phyloP scores from a whole-genome alignment of 2,113 vertebrate genomes.

The Cnemophilus loriae region DNA sequence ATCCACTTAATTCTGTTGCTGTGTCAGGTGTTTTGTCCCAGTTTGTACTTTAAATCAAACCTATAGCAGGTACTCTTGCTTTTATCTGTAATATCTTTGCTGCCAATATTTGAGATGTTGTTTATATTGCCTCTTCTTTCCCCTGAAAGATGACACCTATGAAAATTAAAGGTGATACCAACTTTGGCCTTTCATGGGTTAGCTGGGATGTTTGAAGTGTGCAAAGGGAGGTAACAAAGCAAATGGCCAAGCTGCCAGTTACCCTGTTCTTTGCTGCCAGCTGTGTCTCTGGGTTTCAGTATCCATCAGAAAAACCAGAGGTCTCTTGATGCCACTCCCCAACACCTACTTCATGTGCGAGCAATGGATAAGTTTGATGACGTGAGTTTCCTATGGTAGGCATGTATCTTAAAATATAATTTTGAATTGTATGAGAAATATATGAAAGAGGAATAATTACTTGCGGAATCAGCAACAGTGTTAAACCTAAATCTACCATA shows the following conservation, averaged over 20 bases:
- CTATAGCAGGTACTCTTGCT: background rate
- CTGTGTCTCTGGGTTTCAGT: background rate
- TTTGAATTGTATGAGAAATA: background rate
- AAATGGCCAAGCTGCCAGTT: background rate
- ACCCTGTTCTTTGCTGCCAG: background rate
- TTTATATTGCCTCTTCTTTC: background rate
- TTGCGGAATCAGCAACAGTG: background rate
- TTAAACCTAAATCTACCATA: background rate
- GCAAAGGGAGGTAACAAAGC: too few relatives aligned
- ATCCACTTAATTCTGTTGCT: background rate
- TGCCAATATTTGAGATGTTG: background rate
- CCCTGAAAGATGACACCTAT: background rate
- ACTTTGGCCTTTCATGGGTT: background rate
- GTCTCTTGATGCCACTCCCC: background rate
- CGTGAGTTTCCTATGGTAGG: background rate
- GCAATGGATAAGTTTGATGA: background rate
- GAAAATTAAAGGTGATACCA: background rate
- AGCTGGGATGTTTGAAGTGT: background rate
- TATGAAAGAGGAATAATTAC: background rate
- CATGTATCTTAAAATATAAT: background rate
- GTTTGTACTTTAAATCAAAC: background rate
- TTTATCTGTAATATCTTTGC: background rate
- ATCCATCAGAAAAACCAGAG: background rate
- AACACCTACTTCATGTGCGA: background rate
- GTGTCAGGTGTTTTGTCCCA: background rate